Evolutionary conservation across 1,140 invertebrate genomes (phyloP).

Genomic region (Colletes latitarsis): DNA sequence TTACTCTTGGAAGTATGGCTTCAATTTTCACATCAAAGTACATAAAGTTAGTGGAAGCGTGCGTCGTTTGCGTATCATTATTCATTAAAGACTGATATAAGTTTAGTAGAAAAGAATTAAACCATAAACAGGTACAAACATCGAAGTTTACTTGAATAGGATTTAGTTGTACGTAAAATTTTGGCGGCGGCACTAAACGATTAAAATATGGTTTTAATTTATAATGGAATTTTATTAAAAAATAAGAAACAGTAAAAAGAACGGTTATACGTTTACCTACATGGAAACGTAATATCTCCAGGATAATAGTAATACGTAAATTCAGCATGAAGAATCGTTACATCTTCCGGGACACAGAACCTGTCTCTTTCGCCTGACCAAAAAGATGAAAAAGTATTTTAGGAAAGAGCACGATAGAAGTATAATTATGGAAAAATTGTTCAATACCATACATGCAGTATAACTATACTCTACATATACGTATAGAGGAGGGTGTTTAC

Average conservation of each 20-base stretch:
- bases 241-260: slow-evolving; percentile 25
- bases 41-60: slow-evolving; percentile 80
- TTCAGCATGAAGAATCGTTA: slow-evolving; percentile 95
- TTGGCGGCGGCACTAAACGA: slow-evolving; percentile 92
- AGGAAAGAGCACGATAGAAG: neutral
- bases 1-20: slow-evolving; percentile 94
- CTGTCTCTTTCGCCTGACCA: slow-evolving; percentile 90
- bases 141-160: slow-evolving; percentile 94
- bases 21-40: slow-evolving; percentile 94
- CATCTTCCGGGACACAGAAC: slow-evolving; percentile 92
- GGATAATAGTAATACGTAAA: slow-evolving; percentile 99
- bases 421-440: neutral
- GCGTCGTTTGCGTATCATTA: slow-evolving; percentile 76
- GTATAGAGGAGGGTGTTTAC: too few species aligned
- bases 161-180: slow-evolving; percentile 94
- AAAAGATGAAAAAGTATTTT: slow-evolving; percentile 54
- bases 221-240: slow-evolving; percentile 30
- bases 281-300: slow-evolving; percentile 94
- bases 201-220: slow-evolving; percentile 47
- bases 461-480: slow-evolving; percentile 12
- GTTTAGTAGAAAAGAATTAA: slow-evolving; percentile 95
- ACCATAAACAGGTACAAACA: slow-evolving; percentile 92
- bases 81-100: slow-evolving; percentile 87
- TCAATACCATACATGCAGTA: slow-evolving; percentile 41
- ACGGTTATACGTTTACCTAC: slow-evolving; percentile 82